These are phyloP conservation scores for Lithophane socia DNA, from an alignment of 2,888 invertebrate species.

Conservation along the genomic window DNA sequence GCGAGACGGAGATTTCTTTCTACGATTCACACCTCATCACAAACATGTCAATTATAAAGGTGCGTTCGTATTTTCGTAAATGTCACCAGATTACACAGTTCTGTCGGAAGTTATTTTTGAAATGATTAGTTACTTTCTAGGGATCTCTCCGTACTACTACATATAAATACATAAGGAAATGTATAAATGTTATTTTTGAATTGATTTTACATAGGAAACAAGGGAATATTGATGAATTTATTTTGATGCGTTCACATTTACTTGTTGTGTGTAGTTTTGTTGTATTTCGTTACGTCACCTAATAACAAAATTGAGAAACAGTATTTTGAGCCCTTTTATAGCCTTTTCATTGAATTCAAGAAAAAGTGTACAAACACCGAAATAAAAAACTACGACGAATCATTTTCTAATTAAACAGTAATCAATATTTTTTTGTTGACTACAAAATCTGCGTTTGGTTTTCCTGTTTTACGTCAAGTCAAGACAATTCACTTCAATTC, in stretches of 20 bases:
- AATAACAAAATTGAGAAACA: not conserved
- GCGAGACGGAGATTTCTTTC: conserved; percentile 80
- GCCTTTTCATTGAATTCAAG: not conserved
- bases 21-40: conserved; percentile 90
- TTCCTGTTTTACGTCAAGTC: not conserved
- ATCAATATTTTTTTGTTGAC: not conserved
- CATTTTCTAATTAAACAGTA: not conserved
- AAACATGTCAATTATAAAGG: conserved; percentile 86
- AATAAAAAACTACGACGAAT: not conserved
- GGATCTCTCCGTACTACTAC: not conserved
- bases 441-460: conserved; percentile 33
- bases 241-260: conserved; percentile 47
- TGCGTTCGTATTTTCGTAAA: conserved; percentile 73
- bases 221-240: not conserved
- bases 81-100: conserved; percentile 54
- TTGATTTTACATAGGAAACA: not conserved
- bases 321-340: not conserved
- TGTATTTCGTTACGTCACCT: conserved; percentile 37
- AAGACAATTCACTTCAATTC: not conserved
- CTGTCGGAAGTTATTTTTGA: not conserved
- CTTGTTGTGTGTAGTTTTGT: not conserved
- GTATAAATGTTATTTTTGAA: not conserved
- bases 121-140: not conserved
- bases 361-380: fast-evolving
- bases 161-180: not conserved